Evolutionary conservation across 2,888 invertebrate genomes (phyloP).

Genomic region (Pterostichus niger): DNA sequence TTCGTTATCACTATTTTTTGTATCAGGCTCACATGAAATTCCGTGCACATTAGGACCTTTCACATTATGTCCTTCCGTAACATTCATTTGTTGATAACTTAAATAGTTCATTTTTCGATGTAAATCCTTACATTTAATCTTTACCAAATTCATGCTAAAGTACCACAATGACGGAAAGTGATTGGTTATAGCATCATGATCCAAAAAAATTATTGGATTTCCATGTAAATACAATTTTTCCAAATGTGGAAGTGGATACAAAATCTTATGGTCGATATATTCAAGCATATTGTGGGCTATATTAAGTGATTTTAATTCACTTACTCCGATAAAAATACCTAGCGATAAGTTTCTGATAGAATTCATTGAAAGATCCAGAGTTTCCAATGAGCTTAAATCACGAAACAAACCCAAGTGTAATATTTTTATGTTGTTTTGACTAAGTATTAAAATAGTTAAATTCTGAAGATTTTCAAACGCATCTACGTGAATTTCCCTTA

Average conservation of each 20-base stretch:
- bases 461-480: slow-evolving; percentile 15
- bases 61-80: neutral
- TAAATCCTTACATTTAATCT: neutral
- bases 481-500: neutral
- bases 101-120: neutral
- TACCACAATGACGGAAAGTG: neutral
- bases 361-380: slow-evolving; percentile 84
- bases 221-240: slow-evolving; percentile 51
- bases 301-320: slow-evolving; percentile 81
- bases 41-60: neutral
- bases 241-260: slow-evolving; percentile 45
- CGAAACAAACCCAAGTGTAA: slow-evolving; percentile 12
- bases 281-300: slow-evolving; percentile 85
- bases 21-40: slow-evolving; percentile 22
- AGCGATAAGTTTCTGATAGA: slow-evolving; percentile 81
- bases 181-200: no score
- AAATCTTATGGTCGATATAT: slow-evolving; percentile 73
- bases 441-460: slow-evolving; percentile 64
- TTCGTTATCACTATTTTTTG: neutral
- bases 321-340: slow-evolving; percentile 82
- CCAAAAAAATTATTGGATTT: slow-evolving; percentile 34
- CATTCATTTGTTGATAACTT: neutral
- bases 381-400: slow-evolving; percentile 75
- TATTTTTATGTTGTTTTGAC: neutral
- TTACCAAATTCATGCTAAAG: neutral